Evolutionary conservation across 2,888 invertebrate genomes (phyloP).

Genomic region (Philopedon plagiatum): DNA sequence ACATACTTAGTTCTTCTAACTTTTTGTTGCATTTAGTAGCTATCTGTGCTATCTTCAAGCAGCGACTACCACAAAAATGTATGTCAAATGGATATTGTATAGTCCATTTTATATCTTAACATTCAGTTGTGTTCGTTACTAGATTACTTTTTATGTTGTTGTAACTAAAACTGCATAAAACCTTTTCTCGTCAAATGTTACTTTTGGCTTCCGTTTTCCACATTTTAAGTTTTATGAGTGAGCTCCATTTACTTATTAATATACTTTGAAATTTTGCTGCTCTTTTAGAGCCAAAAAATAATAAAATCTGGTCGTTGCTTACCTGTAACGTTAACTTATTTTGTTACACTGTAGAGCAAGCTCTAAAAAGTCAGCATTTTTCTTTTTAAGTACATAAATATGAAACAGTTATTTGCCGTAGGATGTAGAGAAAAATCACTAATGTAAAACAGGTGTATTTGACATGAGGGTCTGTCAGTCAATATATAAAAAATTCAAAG

Average conservation of each 20-base stretch:
- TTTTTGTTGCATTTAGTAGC: too few species aligned
- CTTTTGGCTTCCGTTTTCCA: neutral
- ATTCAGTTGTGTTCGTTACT: neutral
- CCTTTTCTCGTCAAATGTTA: neutral
- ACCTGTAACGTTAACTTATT: neutral
- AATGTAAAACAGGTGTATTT: too few species aligned
- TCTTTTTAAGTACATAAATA: too few species aligned
- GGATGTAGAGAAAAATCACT: too few species aligned
- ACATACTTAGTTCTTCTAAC: too few species aligned
- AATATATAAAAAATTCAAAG: too few species aligned
- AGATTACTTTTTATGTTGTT: neutral
- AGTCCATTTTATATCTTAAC: neutral
- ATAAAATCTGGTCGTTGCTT: neutral
- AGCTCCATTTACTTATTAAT: neutral
- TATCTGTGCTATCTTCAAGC: too few species aligned
- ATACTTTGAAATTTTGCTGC: neutral
- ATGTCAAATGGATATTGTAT: neutral
- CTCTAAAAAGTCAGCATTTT: neutral
- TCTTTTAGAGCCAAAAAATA: neutral
- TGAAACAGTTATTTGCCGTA: too few species aligned
- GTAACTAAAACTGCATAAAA: slow-evolving; percentile 5
- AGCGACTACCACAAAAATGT: neutral
- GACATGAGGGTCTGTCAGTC: too few species aligned
- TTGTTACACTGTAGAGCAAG: neutral
- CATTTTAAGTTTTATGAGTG: neutral